phyloP scores from a whole-genome alignment of 2,888 invertebrate species.

The Chromoteleia sp. region DNA sequence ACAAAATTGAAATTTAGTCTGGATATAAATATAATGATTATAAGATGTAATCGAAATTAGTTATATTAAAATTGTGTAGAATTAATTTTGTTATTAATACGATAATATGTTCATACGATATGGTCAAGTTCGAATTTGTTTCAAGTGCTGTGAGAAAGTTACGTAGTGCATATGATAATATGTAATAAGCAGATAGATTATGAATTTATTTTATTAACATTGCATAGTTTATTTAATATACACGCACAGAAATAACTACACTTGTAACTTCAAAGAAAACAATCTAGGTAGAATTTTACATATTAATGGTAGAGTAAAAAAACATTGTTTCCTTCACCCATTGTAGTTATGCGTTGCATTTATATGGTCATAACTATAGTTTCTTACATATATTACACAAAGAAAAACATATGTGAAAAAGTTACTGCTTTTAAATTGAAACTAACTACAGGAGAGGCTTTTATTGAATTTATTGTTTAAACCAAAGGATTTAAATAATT shows the following conservation, averaged over 20 bases:
- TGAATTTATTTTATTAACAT: constrained; percentile 13
- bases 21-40: neutral
- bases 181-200: constrained; percentile 38
- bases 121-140: neutral
- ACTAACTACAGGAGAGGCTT: too few species aligned
- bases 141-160: neutral
- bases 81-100: neutral
- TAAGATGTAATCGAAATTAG: neutral
- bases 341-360: neutral
- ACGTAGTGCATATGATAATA: neutral
- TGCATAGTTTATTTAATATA: neutral
- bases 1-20: neutral
- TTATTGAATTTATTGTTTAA: too few species aligned
- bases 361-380: too few species aligned
- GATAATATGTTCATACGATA: neutral
- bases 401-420: too few species aligned
- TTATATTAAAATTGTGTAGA: neutral
- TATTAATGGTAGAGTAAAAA: neutral
- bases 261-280: neutral
- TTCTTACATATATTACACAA: too few species aligned
- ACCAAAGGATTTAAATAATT: too few species aligned
- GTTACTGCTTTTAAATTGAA: too few species aligned
- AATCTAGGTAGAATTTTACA: neutral
- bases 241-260: neutral
- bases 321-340: neutral